A percentile compares a stretch with the other conserved stretches of the same genome.
phyloP scores from a whole-genome alignment of 1,140 invertebrate species.

The Bursaphelenchus mucronatus region DNA sequence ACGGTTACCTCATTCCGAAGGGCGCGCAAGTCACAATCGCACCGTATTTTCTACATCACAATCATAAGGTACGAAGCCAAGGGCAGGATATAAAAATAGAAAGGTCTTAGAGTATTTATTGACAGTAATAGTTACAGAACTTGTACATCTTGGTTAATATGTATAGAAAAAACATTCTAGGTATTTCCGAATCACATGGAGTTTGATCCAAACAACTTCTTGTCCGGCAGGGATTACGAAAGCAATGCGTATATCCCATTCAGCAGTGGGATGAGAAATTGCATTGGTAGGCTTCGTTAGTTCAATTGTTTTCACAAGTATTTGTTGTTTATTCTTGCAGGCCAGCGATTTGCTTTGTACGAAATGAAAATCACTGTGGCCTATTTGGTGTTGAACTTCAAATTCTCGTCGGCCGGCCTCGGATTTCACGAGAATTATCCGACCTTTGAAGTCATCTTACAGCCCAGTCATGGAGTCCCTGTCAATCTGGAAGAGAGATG shows the following conservation, averaged over 20 bases:
- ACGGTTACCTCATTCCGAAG: conserved; percentile 1
- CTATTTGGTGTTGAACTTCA: conserved; percentile 16
- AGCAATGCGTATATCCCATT: conserved; percentile 58
- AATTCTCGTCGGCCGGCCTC: too few relatives aligned
- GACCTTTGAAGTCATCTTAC: too few relatives aligned
- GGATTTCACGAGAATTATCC: too few relatives aligned
- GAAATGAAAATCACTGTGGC: conserved; percentile 2
- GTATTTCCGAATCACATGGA: conserved; percentile 27
- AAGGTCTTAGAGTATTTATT: conserved; percentile 9
- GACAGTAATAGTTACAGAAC: background rate
- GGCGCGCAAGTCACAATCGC: conserved; percentile 1
- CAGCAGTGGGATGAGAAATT: conserved; percentile 61
- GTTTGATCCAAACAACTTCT: conserved; percentile 31
- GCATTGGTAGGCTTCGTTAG: conserved; percentile 62
- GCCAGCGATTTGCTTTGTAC: conserved; percentile 10
- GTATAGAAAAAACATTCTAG: conserved; percentile 18
- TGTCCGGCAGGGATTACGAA: background rate
- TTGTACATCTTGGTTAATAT: background rate
- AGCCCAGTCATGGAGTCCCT: too few relatives aligned
- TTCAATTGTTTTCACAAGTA: background rate
- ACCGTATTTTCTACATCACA: conserved; percentile 13
- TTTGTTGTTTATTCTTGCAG: conserved; percentile 14
- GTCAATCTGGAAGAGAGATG: too few relatives aligned
- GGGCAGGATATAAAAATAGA: background rate
- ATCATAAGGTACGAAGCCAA: conserved; percentile 5